These are phyloP conservation scores for Quiscalus mexicanus DNA, from an alignment of 2,113 vertebrate species.

Conservation along the genomic window DNA sequence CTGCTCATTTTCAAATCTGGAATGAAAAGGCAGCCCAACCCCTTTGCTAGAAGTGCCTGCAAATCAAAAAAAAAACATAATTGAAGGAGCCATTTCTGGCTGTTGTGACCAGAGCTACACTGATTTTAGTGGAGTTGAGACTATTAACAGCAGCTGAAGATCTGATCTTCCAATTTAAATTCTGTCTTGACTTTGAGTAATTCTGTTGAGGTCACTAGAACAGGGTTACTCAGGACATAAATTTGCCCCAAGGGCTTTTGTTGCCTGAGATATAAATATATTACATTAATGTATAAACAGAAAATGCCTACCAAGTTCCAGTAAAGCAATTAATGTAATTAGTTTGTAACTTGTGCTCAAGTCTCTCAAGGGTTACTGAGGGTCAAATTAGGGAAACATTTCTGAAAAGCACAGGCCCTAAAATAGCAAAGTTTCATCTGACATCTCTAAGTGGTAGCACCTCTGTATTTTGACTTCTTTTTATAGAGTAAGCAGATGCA, in stretches of 20 bases:
- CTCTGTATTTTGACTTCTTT: neutral
- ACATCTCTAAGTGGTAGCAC: neutral
- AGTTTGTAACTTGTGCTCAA: constrained; percentile 36
- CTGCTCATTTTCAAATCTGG: neutral
- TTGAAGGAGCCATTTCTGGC: neutral
- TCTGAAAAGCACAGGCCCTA: constrained; percentile 6
- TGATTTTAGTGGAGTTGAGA: neutral
- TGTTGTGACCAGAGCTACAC: neutral
- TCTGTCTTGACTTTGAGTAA: constrained; percentile 68
- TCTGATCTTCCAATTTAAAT: constrained; percentile 55
- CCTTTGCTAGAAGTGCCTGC: neutral
- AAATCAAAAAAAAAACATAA: neutral
- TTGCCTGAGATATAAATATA: constrained; percentile 53
- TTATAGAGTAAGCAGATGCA: neutral
- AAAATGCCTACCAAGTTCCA: constrained; percentile 50
- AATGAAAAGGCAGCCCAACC: neutral
- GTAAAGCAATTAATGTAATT: constrained; percentile 42
- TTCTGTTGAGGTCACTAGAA: constrained; percentile 52
- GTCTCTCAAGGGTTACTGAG: constrained; percentile 34
- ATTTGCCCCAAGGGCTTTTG: constrained; percentile 56
- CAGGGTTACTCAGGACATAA: constrained; percentile 63
- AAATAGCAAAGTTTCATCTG: neutral
- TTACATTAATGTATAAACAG: constrained; percentile 70
- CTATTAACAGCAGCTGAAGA: constrained; percentile 27
- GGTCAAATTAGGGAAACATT: constrained; percentile 35